Conservation (phyloP, 2,888 invertebrate species). For the Hirtodrosophila cameraria region DNA sequence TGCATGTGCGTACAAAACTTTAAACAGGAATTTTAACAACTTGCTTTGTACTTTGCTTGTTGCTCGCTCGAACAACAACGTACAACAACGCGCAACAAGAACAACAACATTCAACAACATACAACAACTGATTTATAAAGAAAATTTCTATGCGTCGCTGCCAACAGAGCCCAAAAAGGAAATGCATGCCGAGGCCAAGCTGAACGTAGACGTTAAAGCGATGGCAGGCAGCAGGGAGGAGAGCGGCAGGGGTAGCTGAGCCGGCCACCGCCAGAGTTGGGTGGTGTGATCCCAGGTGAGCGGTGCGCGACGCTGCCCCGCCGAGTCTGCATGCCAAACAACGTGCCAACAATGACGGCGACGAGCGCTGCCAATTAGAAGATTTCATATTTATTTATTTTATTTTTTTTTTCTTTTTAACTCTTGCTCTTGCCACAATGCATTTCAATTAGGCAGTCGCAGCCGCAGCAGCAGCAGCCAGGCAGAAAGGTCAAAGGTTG, state of each 20-base stretch:
- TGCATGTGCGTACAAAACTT: constrained; percentile 80
- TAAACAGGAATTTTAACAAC: constrained; percentile 79
- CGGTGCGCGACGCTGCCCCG: constrained; percentile 15
- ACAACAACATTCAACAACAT: constrained; percentile 50
- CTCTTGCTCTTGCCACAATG: constrained; percentile 36
- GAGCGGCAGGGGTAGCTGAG: too few species aligned
- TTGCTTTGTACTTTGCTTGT: constrained; percentile 75
- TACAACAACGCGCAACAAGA: constrained; percentile 39
- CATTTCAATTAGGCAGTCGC: constrained; percentile 58
- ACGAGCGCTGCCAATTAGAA: constrained; percentile 70
- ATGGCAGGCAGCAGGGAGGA: too few species aligned
- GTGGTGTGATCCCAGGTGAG: constrained; percentile 18
- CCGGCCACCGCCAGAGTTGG: background rate
- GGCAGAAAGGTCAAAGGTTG: constrained; percentile 35
- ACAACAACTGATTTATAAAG: constrained; percentile 74
- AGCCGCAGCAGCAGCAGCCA: constrained; percentile 5
- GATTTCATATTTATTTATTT: constrained; percentile 64
- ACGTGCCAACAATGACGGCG: constrained; percentile 67
- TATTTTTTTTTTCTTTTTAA: background rate
- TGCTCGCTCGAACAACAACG: constrained; percentile 53
- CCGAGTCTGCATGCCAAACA: constrained; percentile 67
- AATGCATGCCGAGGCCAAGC: constrained; percentile 68
- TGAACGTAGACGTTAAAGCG: too few species aligned
- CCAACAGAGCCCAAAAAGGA: constrained; percentile 73
- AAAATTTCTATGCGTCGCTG: constrained; percentile 70